Percentiles rank a stretch among this genome's conserved stretches.
phyloP scores from a whole-genome alignment of 64 coral and sea anemone species.

The Dendronephthya gigantea region DNA sequence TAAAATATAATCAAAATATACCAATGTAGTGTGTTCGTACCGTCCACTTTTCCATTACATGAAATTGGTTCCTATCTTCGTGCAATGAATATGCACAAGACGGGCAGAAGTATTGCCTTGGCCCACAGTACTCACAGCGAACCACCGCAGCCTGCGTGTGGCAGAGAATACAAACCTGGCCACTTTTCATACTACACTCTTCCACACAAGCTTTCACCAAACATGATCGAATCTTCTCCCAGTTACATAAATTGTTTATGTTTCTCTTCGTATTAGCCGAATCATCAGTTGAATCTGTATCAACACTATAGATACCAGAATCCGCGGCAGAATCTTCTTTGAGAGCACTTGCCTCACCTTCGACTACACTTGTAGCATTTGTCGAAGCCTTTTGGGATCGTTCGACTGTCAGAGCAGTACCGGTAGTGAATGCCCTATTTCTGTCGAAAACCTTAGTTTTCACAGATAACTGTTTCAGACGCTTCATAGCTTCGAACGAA shows the following conservation, averaged over 20 bases:
- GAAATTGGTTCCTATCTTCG: conserved; percentile 49
- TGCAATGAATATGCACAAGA: conserved; percentile 30
- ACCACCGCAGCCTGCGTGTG: neutral
- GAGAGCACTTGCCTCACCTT: neutral
- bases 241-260: conserved; percentile 8
- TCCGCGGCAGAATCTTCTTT: neutral
- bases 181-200: conserved; percentile 15
- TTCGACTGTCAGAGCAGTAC: neutral
- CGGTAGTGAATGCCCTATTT: neutral
- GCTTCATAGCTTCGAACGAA: neutral
- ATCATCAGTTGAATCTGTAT: neutral
- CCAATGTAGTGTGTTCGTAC: no score
- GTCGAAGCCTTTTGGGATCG: neutral
- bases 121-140: conserved; percentile 51
- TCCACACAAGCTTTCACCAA: neutral
- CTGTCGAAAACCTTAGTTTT: neutral
- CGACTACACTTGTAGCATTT: neutral
- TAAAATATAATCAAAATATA: neutral
- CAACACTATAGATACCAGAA: neutral
- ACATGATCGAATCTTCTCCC: neutral
- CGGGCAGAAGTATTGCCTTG: conserved; percentile 44
- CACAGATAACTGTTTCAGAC: neutral
- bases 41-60: conserved; percentile 60
- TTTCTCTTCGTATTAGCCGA: conserved; percentile 11
- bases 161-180: conserved; percentile 21